Base-by-base conservation (phyloP, 2,113 vertebrate species). In the Cryptoleucopteryx plumbea region DNA sequence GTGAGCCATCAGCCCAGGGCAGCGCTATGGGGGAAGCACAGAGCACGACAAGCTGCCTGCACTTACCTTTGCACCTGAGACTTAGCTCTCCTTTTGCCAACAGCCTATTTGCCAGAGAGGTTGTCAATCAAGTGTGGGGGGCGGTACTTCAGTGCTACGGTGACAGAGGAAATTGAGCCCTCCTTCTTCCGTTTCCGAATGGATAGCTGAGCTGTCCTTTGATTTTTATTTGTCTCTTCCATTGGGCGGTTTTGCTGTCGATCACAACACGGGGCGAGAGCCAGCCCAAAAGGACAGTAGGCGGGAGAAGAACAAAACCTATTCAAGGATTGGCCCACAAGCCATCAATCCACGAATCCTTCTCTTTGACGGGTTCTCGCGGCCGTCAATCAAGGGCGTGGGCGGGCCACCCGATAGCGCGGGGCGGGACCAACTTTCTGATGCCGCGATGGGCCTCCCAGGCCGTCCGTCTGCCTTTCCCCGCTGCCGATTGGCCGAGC, bases 311-410 rank as follows among this genome's bases (percentile, higher is more conserved):
- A 22, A 2, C 1, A 12, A n/a, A n/a, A 2, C 2, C 10, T 32
- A 0, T 32, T 7, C 23, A 0, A 0, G 4, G 12, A 89, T 90
- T 96, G 88, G 90, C 0, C 9, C 0, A 0, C 0, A 2, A 4
- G 10, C 40, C 26, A n/a, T 97, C 97, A 91, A 73, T 96, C 62
- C 31, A n/a, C 13, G 7, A 36, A 6, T 4, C 0, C 0, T 6
- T 4, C 4, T 9, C 3, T 58, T 4, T 85, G 70, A 94, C 3
- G 11, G 74, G 75, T 1, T 66, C 0, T 0, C 0, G 2, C 0
- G 0, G 10, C 23, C 9, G 36, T 82, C 96, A 65, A 22, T 95
- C 43, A 68, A 11, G 0, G 0, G 0, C 0, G 19, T 2, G 26
- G 95, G 94, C 27, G 73, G 50, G 63, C 34, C 11, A 12, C 4